A percentile compares a stretch with the other conserved stretches of the same genome.
Evolutionary conservation across 2,888 invertebrate genomes (phyloP).

Genomic region (Allacma fusca): DNA sequence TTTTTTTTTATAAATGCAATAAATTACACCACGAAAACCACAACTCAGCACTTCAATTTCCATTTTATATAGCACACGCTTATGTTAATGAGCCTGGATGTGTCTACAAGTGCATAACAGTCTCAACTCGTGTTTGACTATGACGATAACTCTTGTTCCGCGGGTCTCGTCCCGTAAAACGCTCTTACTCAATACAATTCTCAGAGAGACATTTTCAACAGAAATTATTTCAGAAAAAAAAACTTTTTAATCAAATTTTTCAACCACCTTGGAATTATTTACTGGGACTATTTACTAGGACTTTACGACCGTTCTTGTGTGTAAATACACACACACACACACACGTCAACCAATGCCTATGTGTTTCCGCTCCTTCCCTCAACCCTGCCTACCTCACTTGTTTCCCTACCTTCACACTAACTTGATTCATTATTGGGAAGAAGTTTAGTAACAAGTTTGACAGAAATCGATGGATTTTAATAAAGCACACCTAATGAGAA

Average conservation of each 20-base stretch:
- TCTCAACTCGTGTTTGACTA: neutral
- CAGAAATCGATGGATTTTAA: conserved; percentile 14
- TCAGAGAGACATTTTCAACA: no score
- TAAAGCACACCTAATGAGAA: conserved; percentile 27
- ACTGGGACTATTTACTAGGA: no score
- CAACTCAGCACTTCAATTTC: conserved; percentile 41
- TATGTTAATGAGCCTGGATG: conserved; percentile 28
- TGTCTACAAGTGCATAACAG: neutral
- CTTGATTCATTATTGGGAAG: neutral
- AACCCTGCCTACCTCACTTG: neutral
- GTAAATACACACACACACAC: no score
- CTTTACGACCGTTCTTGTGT: no score
- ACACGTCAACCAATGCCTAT: no score
- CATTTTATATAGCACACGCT: conserved; percentile 27
- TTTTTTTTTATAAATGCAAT: conserved; percentile 31
- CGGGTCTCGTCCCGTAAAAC: no score
- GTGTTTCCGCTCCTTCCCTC: no score
- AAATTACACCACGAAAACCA: conserved; percentile 45
- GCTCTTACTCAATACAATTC: no score
- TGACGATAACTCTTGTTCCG: no score
- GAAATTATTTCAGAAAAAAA: no score
- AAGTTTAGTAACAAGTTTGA: neutral
- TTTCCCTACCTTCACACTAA: neutral
- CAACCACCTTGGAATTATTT: no score
- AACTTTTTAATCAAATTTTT: no score